Evolutionary conservation across 30 jellyfish, hydroid and myxozoan genomes (phyloP).

Genomic region (Aurelia sp.): DNA sequence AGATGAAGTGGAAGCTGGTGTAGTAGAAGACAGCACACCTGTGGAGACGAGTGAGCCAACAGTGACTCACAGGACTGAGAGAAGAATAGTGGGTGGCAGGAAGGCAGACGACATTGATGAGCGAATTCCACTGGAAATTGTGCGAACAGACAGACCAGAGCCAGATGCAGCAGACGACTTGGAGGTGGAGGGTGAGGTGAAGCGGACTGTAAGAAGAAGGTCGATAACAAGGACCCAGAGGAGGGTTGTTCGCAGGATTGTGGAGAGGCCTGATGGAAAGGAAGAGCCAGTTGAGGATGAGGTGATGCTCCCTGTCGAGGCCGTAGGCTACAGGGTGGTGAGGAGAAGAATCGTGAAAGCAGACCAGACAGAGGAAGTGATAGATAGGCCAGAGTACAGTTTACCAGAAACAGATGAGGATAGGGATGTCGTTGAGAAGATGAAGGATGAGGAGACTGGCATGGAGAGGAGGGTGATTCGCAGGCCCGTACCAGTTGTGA

Average conservation of each 20-base stretch:
- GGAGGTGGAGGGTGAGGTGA: conserved; percentile 67
- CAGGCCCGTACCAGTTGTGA: conserved; percentile 85
- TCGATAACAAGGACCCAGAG: conserved; percentile 70
- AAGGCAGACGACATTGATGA: conserved; percentile 31
- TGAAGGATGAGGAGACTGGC: conserved; percentile 39
- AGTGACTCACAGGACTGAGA: conserved; percentile 62
- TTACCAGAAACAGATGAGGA: conserved; percentile 69
- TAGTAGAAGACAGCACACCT: conserved; percentile 47
- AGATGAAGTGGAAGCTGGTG: conserved; percentile 36
- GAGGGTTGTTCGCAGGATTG: conserved; percentile 74
- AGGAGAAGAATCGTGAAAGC: conserved; percentile 48
- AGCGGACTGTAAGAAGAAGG: conserved; percentile 74
- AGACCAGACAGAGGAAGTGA: conserved; percentile 39
- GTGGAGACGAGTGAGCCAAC: conserved; percentile 53
- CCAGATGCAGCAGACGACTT: conserved; percentile 59
- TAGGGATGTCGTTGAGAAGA: conserved; percentile 53
- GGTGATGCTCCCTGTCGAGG: conserved; percentile 53
- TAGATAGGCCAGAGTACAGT: conserved; percentile 61
- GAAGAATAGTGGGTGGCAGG: conserved; percentile 59
- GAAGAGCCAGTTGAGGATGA: conserved; percentile 51
- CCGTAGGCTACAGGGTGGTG: conserved; percentile 39
- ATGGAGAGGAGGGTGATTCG: conserved; percentile 72
- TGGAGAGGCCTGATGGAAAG: conserved; percentile 38
- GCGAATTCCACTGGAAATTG: conserved; percentile 63
- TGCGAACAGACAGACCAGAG: conserved; percentile 75